Conservation (phyloP, 2,113 vertebrate species). For the Bubo blakistoni region DNA sequence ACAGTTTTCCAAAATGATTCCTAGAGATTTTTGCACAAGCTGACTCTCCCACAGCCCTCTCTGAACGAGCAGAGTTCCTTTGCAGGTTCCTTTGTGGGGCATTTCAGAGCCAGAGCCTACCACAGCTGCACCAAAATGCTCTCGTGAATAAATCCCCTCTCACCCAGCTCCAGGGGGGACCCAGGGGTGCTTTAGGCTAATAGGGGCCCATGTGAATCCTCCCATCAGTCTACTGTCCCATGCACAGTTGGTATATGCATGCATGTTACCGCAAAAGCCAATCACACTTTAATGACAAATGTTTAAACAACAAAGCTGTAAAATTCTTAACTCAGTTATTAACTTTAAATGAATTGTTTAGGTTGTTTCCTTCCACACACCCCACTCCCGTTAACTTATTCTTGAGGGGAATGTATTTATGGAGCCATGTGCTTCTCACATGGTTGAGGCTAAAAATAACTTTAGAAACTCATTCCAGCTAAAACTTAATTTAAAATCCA, state of each 20-base stretch:
- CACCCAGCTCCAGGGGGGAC: neutral
- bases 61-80: neutral
- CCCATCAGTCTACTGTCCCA: neutral
- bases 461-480: slow-evolving; percentile 36
- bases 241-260: neutral
- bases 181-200: neutral
- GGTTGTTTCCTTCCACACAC: slow-evolving; percentile 14
- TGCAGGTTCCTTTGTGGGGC: neutral
- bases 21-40: neutral
- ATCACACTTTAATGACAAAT: neutral
- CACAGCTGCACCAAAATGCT: neutral
- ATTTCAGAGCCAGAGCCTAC: neutral
- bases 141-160: neutral
- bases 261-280: neutral
- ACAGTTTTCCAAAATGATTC: neutral
- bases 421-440: slow-evolving; percentile 59
- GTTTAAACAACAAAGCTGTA: slow-evolving; percentile 3
- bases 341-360: slow-evolving; percentile 38
- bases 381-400: slow-evolving; percentile 1
- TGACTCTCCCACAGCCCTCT: neutral
- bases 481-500: slow-evolving; percentile 46
- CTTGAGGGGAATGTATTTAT: slow-evolving; percentile 39
- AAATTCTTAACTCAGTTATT: neutral
- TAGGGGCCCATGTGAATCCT: neutral
- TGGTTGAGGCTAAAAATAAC: slow-evolving; percentile 34